Base-by-base conservation (phyloP, 2,797 vertebrate genomes). In the Champsocephalus esox region DNA sequence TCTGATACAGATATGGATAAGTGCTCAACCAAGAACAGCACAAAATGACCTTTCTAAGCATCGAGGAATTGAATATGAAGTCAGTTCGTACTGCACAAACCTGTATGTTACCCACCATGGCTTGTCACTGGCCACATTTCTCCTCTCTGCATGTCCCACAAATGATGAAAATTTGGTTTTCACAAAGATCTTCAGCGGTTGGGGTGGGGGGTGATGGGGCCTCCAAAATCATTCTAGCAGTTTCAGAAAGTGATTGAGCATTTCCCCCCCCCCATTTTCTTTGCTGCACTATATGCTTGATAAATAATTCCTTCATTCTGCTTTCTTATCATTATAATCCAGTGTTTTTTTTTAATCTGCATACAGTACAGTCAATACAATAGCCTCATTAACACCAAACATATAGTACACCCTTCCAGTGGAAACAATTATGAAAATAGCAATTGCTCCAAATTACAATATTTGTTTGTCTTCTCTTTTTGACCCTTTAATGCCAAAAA, bases 81-180 rank as follows among this genome's bases (percentile, higher is more conserved):
- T 17, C 9, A 9, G 11, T 58, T 44, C 11, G 43, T 32, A 3
- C 32, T 45, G 59, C 12, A 67, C 14, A 66, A 68, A 49, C n/a
- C 45, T 34, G 45, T 9, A 5, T 8, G 3, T 49, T 49, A 44
- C 3, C 16, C 50, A 45, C 4, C 28, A 21, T 38, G 28, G 19
- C 34, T 48, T 21, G 41, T 61, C 12, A 21, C n/a, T 34, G 51
- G 50, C 48, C 49, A 55, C 3, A 44, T 69, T 43, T 16, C n/a
- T 43, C 32, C n/a, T 43, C 32, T 4, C 4, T 56, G 19, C 38
- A 48, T 1, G 5, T 58, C 55, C 41, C 19, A 34, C 49, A 13
- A 52, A 69, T 55, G 65, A 73, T 65, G 21, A 45, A 72, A 62
- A 72, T 60, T 57, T 57, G 54, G 14, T 80, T 78, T 77, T 63